These are phyloP conservation scores for Trachelus tabidus DNA, from an alignment of 2,888 invertebrate genomes.

Conservation along the genomic window DNA sequence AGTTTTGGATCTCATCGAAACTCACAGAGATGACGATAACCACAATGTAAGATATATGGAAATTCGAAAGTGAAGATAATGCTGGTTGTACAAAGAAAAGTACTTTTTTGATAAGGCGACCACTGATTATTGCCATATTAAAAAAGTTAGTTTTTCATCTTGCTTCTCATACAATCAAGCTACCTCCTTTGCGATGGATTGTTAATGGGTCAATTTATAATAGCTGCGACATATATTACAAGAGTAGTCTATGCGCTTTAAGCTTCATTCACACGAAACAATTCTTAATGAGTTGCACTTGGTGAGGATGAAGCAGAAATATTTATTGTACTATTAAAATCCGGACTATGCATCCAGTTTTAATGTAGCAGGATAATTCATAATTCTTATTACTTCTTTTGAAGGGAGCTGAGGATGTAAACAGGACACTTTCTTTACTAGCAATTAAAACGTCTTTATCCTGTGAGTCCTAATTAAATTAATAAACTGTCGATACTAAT, in stretches of 20 bases:
- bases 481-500: background rate
- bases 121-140: background rate
- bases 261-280: conserved; percentile 41
- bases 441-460: background rate
- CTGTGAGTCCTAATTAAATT: background rate
- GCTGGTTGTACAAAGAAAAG: background rate
- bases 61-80: background rate
- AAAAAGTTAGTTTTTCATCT: background rate
- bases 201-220: background rate
- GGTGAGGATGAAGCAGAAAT: conserved; percentile 24
- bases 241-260: conserved; percentile 8
- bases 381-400: background rate
- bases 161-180: background rate
- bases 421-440: background rate
- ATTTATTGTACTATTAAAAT: background rate
- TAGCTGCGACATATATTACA: background rate
- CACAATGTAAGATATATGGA: background rate
- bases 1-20: background rate
- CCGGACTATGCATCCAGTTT: background rate
- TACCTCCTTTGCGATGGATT: background rate
- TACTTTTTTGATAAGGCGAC: background rate
- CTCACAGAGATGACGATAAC: background rate
- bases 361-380: background rate
- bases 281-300: conserved; percentile 33
- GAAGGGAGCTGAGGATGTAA: background rate